Conservation (phyloP, 92 coral and sea anemone species). For the Phymanthus crucifer region DNA sequence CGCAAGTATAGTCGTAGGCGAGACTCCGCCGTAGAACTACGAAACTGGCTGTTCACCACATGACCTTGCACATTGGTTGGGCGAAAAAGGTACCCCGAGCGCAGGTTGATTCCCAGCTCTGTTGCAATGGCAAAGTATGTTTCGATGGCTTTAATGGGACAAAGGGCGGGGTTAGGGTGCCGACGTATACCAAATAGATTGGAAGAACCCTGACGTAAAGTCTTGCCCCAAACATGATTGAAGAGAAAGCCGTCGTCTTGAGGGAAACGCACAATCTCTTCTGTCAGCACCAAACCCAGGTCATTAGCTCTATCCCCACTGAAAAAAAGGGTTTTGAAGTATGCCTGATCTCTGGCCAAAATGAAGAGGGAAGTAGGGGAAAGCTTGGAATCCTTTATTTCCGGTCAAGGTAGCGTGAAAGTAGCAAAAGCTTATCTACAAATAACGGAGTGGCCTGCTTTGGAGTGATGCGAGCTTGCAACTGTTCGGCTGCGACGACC, state of each 20-base stretch:
- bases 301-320: background rate
- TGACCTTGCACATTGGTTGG: background rate
- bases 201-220: background rate
- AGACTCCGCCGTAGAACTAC: no score
- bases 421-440: background rate
- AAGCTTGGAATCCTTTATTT: background rate
- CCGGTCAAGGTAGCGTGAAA: background rate
- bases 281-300: background rate
- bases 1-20: no score
- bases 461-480: constrained; percentile 11
- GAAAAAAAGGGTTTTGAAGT: no score
- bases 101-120: background rate
- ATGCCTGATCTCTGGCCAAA: background rate
- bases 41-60: background rate
- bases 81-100: background rate
- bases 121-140: background rate
- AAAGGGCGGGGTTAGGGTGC: background rate
- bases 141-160: background rate
- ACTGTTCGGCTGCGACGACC: constrained; percentile 16
- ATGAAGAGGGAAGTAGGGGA: background rate
- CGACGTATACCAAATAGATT: background rate
- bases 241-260: background rate
- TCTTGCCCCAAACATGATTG: background rate
- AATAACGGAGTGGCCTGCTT: constrained; percentile 9
- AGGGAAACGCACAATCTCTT: background rate